Evolutionary conservation across 2,113 vertebrate species (phyloP), one percentile per base, ranked within the genome.

Genomic region (Lathamus discolor): DNA sequence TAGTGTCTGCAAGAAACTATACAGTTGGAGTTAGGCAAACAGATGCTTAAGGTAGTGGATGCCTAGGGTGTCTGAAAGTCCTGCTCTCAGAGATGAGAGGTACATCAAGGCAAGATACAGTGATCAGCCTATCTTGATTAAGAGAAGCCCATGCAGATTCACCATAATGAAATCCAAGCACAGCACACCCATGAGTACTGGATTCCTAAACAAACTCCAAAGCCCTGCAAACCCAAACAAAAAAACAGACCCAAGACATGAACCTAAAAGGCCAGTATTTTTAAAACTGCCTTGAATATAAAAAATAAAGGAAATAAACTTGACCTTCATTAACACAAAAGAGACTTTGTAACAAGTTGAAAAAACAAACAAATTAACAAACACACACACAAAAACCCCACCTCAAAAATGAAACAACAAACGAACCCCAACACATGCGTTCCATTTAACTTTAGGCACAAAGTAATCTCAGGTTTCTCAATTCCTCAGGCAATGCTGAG

Each of bases 381-480:
- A 19, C 29, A 13, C 31, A 13, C 18, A 17, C 9, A 17, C 3
- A 52, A 3, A 52, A 4, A 0, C 39, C 1, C 29, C 33, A 59
- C 57, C 20, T 23, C 13, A 59, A n/a, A 59, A 59, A 59, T 23
- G 20, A 59, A 59, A 59, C 33, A 23, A 59, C 22, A n/a, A 59
- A n/a, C 57, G 52, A 61, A 13, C 11, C 15, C 54, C 55, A 37
- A 28, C 17, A 41, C 1, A 5, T 9, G 12, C 6, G 31, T 61
- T 80, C 35, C 31, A 43, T 35, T 74, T 41, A 49, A 61, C 52
- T 77, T 69, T 5, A 78, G 29, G 33, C 64, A 82, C 29, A 33
- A n/a, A 31, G 8, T 24, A 64, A 69, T 41, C 24, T 57, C 49
- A 81, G 31, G 4, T 41, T 95, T 93, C 44, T 49, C 85, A 81